Evolutionary conservation across 2,888 invertebrate species (phyloP).

Genomic region (Drosophila histrio): DNA sequence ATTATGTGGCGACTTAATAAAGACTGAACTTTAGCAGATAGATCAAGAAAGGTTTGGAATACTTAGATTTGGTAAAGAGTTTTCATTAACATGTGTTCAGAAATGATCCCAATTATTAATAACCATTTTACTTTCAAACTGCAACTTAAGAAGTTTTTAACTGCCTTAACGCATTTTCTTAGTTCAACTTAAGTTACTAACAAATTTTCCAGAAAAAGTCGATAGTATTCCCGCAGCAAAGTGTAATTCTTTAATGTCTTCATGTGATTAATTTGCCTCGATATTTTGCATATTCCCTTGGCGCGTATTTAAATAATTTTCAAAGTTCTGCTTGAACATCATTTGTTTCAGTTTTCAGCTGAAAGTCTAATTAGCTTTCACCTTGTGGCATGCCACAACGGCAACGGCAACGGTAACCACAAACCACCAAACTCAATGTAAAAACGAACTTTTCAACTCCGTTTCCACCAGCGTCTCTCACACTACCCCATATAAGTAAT

Average conservation of each 20-base stretch:
- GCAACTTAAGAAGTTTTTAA: no score
- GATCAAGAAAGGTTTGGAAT: no score
- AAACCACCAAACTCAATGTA: slow-evolving; percentile 16
- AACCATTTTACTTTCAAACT: no score
- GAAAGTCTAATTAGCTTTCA: slow-evolving; percentile 71
- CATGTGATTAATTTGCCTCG: background rate
- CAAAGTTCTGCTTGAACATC: slow-evolving; percentile 19
- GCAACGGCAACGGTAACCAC: slow-evolving; percentile 18
- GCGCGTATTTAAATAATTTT: slow-evolving; percentile 2
- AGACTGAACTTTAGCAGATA: no score
- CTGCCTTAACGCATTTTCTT: no score
- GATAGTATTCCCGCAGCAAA: background rate
- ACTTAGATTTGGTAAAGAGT: no score
- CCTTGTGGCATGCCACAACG: slow-evolving; percentile 63
- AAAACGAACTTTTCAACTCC: slow-evolving; percentile 45
- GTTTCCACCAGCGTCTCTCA: slow-evolving; percentile 36
- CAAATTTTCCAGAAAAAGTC: background rate
- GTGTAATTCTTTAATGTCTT: background rate
- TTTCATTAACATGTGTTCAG: no score
- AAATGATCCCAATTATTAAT: no score
- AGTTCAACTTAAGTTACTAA: background rate
- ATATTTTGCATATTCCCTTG: background rate
- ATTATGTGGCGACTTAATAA: no score
- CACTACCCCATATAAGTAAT: slow-evolving; percentile 43
- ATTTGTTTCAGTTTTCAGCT: slow-evolving; percentile 58